A percentile compares a stretch with the other conserved stretches of the same genome.
Evolutionary conservation across 2,797 vertebrate species (phyloP).

Genomic region (Poeciliopsis turneri): DNA sequence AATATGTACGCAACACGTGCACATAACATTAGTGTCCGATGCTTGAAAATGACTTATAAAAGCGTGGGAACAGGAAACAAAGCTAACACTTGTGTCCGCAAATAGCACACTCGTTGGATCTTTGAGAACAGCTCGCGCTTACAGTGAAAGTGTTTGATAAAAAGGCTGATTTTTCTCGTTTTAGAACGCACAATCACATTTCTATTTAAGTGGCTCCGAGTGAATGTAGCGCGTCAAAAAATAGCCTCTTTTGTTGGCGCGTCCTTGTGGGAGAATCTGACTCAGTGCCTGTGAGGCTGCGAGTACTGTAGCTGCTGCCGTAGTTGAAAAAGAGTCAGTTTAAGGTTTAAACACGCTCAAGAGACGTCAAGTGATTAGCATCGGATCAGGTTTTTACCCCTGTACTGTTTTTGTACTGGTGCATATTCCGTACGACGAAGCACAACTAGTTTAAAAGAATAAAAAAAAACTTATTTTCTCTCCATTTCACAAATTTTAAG

Average conservation of each 20-base stretch:
- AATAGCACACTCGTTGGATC: slow-evolving; percentile 17
- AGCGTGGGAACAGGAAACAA: slow-evolving; percentile 25
- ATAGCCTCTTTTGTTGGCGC: slow-evolving; percentile 56
- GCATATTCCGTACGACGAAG: neutral
- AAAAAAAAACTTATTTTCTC: neutral
- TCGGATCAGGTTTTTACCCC: neutral
- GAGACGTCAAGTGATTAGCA: slow-evolving; percentile 12
- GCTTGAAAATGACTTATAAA: slow-evolving; percentile 26
- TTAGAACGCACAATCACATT: slow-evolving; percentile 36
- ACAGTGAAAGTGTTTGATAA: slow-evolving; percentile 19
- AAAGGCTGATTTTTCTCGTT: slow-evolving; percentile 33
- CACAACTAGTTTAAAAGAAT: neutral
- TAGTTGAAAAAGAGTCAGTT: slow-evolving; percentile 6
- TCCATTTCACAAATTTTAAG: neutral
- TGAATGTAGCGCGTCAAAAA: slow-evolving; percentile 37
- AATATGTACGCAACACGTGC: neutral
- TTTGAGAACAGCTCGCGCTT: slow-evolving; percentile 11
- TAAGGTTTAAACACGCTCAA: slow-evolving; percentile 10
- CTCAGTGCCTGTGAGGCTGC: slow-evolving; percentile 4
- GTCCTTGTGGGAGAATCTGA: slow-evolving; percentile 35
- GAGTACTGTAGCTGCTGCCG: neutral
- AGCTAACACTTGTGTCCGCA: slow-evolving; percentile 18
- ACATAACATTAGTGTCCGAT: neutral
- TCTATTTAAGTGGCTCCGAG: slow-evolving; percentile 18
- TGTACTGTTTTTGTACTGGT: neutral